Base-by-base conservation (phyloP, 1,140 invertebrate genomes). In the Tetraneura akinire region DNA sequence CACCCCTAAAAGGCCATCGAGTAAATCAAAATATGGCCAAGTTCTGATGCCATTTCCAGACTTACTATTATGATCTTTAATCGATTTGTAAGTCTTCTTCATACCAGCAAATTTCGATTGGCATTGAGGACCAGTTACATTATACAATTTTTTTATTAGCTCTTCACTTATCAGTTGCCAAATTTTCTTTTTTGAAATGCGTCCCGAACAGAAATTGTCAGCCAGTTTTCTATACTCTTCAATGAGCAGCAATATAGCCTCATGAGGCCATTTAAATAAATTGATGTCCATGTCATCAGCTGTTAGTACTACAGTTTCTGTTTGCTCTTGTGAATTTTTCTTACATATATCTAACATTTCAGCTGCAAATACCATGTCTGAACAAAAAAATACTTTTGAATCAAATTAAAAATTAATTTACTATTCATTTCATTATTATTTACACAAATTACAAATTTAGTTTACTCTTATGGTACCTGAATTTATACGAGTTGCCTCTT, bases 101-200 rank as follows among this genome's bases (percentile, higher is more conserved):
- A 49, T 2, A 49, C 47, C 47, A 2, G 9, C 47, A 49, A 49
- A 49, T 49, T 49, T 49, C 14, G 47, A 49, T 11, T 49, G 47
- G 47, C 57, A 26, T 62, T 62, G 57, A 32, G 23, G n/a, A 57
- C 55, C 55, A 57, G 55, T 57, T 57, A 57, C 55, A 26, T 13
- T 13, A 13, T 57, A 23, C 3, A 21, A 13, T 23, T 57, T 57
- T 23, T 57, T 57, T 1, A 57, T 3, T 4, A 57, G 14, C 23
- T 57, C 55, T 13, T 57, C 55, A 3, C 21, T 11, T 13, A 57
- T 57, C 13, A 13, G 26, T 23, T 57, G 55, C 55, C 55, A 57
- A 23, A 26, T 11, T 13, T 57, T 57, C 21, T 57, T 57, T 57
- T 57, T n/a, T 3, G 23, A 57, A 57, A 23, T 57, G 10, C 23